A percentile compares a stretch with the other conserved stretches of the same genome.
phyloP scores from a whole-genome alignment of 2,113 vertebrate species.

The Mastomys coucha region DNA sequence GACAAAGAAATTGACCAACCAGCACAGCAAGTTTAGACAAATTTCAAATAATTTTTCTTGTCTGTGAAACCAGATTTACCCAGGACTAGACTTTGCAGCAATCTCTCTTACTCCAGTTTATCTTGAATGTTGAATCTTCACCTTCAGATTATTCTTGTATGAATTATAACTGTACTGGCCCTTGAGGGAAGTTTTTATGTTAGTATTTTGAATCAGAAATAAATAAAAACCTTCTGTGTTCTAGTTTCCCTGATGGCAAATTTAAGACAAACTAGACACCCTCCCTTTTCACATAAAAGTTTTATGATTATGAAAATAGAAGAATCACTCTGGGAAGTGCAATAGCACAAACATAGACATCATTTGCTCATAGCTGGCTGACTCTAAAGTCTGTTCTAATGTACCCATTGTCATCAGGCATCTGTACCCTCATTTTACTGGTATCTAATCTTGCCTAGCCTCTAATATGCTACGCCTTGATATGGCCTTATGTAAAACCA shows the following conservation, averaged over 20 bases:
- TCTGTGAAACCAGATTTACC: not conserved
- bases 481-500: not conserved
- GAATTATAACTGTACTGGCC: not conserved
- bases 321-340: not conserved
- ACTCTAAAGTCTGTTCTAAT: not conserved
- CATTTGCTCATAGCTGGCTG: not conserved
- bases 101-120: slow-evolving; percentile 30
- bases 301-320: slow-evolving; percentile 1
- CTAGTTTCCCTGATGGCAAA: not conserved
- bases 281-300: not conserved
- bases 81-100: not conserved
- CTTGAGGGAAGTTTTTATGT: not conserved
- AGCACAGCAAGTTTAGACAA: not conserved
- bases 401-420: not conserved
- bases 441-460: not conserved
- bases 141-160: slow-evolving; percentile 37
- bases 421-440: not conserved
- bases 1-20: not conserved
- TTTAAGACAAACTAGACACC: not conserved
- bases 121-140: slow-evolving; percentile 15
- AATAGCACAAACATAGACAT: not conserved
- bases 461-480: not conserved
- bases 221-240: slow-evolving; percentile 32
- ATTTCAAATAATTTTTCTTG: not conserved
- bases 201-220: slow-evolving; percentile 35